phyloP scores from a whole-genome alignment of 2,797 vertebrate genomes.

The Kryptolebias ocellatus region DNA sequence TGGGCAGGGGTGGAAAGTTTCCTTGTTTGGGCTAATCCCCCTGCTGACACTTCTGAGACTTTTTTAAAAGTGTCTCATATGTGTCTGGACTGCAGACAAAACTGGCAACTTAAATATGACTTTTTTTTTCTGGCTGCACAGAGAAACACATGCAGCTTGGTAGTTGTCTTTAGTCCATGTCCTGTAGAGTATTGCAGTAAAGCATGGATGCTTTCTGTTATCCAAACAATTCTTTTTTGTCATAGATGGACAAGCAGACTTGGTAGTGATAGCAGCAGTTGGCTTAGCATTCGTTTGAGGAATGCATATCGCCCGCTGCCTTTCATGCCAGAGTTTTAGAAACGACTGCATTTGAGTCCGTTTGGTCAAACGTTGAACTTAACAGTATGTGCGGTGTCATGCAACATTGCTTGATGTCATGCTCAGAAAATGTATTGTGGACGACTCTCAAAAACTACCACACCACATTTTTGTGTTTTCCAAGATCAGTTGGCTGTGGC shows the following conservation, averaged over 20 bases:
- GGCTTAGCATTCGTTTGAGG: too few relatives aligned
- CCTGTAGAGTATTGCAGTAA: not conserved
- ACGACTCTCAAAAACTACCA: too few relatives aligned
- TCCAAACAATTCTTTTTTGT: not conserved
- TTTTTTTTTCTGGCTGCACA: not conserved
- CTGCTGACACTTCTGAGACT: conserved; percentile 59
- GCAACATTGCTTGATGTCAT: too few relatives aligned
- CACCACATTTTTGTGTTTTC: too few relatives aligned
- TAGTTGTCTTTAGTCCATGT: not conserved
- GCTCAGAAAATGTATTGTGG: too few relatives aligned
- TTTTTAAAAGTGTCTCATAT: conserved; percentile 46
- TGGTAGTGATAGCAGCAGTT: too few relatives aligned
- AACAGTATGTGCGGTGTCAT: too few relatives aligned
- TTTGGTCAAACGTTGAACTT: too few relatives aligned
- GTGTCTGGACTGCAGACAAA: conserved; percentile 26
- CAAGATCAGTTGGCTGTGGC: too few relatives aligned
- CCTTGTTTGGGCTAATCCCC: conserved; percentile 75
- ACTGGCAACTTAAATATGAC: not conserved
- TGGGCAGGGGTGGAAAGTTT: conserved; percentile 75
- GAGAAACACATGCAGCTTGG: not conserved
- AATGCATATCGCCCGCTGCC: too few relatives aligned
- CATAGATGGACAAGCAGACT: not conserved
- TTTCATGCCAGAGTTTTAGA: too few relatives aligned
- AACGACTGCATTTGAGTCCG: too few relatives aligned
- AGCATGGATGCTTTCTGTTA: not conserved